phyloP scores from a whole-genome alignment of 37 sponge, comb jelly and placozoan species.

The Aplysina aerophoba region DNA sequence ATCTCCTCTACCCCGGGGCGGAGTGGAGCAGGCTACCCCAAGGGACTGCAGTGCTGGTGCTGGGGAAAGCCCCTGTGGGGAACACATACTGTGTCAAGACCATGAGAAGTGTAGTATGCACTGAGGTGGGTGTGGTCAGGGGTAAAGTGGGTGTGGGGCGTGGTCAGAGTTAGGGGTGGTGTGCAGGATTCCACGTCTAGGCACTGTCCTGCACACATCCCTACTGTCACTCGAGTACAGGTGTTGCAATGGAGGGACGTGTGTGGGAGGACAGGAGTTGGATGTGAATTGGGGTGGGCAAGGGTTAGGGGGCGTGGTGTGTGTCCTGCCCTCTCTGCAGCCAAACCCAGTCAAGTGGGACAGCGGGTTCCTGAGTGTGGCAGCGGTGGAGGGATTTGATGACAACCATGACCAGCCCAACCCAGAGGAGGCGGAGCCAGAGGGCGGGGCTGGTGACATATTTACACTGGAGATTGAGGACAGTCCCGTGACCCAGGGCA shows the following conservation, averaged over 20 bases:
- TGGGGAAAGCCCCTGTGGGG: slow-evolving; percentile 19
- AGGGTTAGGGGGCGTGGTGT: too few species aligned
- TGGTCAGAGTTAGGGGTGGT: too few species aligned
- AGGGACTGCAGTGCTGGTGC: slow-evolving; percentile 53
- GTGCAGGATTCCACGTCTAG: too few species aligned
- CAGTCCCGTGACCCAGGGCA: not conserved
- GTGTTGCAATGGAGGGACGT: too few species aligned
- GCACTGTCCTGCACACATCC: too few species aligned
- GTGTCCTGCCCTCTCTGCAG: not conserved
- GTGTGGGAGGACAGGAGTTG: too few species aligned
- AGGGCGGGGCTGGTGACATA: not conserved
- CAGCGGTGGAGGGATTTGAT: not conserved
- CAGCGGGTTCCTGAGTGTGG: slow-evolving; percentile 35
- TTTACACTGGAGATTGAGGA: slow-evolving; percentile 13
- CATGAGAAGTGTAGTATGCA: not conserved
- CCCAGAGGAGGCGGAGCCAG: not conserved
- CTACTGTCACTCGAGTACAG: too few species aligned
- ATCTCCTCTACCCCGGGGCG: slow-evolving; percentile 67
- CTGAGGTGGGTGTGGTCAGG: too few species aligned
- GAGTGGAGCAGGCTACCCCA: slow-evolving; percentile 59
- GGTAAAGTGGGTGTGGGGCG: too few species aligned
- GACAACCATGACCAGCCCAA: not conserved
- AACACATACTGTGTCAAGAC: slow-evolving; percentile 23
- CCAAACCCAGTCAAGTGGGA: slow-evolving; percentile 8
- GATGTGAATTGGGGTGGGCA: too few species aligned